These are phyloP conservation scores for Alca torda DNA, from an alignment of 2,797 vertebrate genomes.

Conservation along the genomic window DNA sequence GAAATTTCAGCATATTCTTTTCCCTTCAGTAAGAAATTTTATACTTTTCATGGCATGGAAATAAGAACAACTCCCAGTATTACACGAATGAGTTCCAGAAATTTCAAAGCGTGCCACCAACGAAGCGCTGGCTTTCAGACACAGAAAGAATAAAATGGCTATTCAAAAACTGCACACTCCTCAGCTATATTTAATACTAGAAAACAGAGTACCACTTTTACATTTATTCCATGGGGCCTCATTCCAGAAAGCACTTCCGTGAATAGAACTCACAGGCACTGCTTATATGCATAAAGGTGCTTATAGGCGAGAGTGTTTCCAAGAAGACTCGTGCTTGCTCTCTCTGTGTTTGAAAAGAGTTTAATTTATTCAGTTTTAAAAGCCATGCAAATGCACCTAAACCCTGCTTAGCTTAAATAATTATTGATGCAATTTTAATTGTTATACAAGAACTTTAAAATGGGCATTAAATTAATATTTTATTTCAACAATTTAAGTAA, in stretches of 20 bases:
- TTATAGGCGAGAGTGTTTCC: background rate
- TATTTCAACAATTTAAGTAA: background rate
- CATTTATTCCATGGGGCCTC: background rate
- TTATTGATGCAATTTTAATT: background rate
- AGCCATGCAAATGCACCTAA: background rate
- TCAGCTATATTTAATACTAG: conserved; percentile 4
- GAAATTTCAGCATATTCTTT: background rate
- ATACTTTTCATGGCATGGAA: background rate
- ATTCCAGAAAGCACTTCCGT: conserved; percentile 10
- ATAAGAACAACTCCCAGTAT: background rate
- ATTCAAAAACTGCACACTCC: background rate
- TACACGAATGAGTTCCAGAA: background rate
- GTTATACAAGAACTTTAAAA: background rate
- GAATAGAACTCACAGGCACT: background rate
- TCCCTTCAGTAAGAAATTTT: background rate
- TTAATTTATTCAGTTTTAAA: background rate
- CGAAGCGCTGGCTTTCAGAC: background rate
- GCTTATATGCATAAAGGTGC: background rate
- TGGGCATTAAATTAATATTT: background rate
- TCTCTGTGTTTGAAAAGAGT: background rate
- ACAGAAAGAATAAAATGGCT: background rate
- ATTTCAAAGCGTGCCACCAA: background rate
- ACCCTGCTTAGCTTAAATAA: background rate
- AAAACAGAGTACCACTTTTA: conserved; percentile 9
- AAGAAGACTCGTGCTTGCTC: background rate